Conservation (phyloP, 1,140 invertebrate genomes). For the Ostrea denselamellosa region DNA sequence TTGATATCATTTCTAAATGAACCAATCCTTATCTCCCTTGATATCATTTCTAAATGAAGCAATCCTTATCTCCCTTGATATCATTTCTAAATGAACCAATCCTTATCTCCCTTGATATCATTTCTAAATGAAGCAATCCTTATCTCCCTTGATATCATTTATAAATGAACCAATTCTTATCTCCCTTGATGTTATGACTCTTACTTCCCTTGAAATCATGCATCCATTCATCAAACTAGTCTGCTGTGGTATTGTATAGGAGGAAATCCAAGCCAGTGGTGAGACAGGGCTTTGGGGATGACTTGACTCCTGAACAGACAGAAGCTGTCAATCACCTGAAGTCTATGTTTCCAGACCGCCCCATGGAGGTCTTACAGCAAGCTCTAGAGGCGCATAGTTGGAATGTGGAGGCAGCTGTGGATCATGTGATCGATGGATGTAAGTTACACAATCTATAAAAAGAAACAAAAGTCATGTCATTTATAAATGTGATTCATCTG, state of each 20-base stretch:
- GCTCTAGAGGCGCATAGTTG: background rate
- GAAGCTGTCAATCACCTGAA: conserved; percentile 19
- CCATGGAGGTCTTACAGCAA: background rate
- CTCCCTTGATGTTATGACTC: background rate
- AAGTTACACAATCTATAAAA: background rate
- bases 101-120: too few species aligned
- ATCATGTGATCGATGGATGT: conserved; percentile 25
- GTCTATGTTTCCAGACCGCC: conserved; percentile 1
- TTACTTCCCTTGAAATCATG: too few species aligned
- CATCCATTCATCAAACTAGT: too few species aligned
- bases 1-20: too few species aligned
- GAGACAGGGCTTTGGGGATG: conserved; percentile 26
- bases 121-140: too few species aligned
- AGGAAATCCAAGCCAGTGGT: conserved; percentile 3
- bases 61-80: too few species aligned
- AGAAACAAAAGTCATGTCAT: background rate
- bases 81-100: too few species aligned
- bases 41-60: too few species aligned
- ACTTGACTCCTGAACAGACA: conserved; percentile 9
- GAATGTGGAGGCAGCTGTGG: conserved; percentile 33
- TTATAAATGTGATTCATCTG: too few species aligned
- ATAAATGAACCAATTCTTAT: too few species aligned
- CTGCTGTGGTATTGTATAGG: background rate
- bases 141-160: too few species aligned
- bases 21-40: too few species aligned